Conservation (phyloP, 2,113 vertebrate species). For the Notarius quadriscutis region DNA sequence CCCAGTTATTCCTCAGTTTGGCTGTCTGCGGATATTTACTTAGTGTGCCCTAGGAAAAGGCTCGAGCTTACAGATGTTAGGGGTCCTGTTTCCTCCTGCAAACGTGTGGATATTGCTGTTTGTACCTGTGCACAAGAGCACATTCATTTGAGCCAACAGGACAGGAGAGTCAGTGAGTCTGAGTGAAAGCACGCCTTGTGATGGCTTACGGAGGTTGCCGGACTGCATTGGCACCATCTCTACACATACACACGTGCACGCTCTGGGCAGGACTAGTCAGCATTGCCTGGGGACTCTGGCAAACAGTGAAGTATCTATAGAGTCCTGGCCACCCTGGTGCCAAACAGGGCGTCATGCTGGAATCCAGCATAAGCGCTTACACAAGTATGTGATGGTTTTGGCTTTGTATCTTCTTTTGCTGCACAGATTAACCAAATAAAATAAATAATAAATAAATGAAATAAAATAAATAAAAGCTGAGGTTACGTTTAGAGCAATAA, state of each 20-base stretch:
- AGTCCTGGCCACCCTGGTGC: slow-evolving; percentile 44
- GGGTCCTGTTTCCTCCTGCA: slow-evolving; percentile 59
- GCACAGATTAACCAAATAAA: neutral
- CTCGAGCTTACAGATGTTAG: slow-evolving; percentile 41
- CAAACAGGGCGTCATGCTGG: slow-evolving; percentile 34
- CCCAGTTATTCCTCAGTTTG: slow-evolving; percentile 20
- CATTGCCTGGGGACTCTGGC: slow-evolving; percentile 49
- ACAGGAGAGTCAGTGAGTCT: slow-evolving; percentile 45
- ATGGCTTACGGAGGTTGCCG: slow-evolving; percentile 52
- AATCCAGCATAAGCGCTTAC: neutral
- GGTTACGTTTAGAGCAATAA: neutral
- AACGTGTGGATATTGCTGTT: slow-evolving; percentile 75
- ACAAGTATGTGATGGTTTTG: neutral
- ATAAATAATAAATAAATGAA: no score
- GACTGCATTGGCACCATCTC: slow-evolving; percentile 59
- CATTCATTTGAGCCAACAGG: slow-evolving; percentile 68
- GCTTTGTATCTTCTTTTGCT: neutral
- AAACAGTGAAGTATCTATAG: slow-evolving; percentile 64
- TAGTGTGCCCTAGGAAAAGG: slow-evolving; percentile 61
- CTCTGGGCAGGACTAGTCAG: slow-evolving; percentile 49
- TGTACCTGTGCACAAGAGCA: slow-evolving; percentile 80
- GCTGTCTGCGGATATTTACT: slow-evolving; percentile 58
- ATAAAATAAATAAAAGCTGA: no score
- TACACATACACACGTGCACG: slow-evolving; percentile 24
- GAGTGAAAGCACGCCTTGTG: slow-evolving; percentile 71